Conservation (phyloP, 2,113 vertebrate species). For the Aleadryas rufinucha region DNA sequence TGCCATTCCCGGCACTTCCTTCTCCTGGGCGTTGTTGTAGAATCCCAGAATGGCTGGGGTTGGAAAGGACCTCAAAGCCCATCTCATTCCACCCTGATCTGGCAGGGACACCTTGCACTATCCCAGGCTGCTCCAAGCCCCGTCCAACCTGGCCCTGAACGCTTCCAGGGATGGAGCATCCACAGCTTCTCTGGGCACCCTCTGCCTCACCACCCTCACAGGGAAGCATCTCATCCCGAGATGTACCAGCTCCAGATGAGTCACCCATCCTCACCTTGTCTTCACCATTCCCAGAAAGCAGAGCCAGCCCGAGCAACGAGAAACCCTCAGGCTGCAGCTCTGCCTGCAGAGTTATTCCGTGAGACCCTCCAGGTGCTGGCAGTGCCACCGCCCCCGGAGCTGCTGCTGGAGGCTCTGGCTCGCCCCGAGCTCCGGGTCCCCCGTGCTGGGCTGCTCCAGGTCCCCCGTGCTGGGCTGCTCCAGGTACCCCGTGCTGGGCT, state of each 20-base stretch:
- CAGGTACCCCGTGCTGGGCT: background rate
- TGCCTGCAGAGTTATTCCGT: fast-evolving
- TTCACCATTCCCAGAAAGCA: background rate
- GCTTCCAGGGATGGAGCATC: background rate
- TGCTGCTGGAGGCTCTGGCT: background rate
- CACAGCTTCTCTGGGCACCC: background rate
- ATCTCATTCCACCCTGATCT: background rate
- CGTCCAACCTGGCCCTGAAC: background rate
- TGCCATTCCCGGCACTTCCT: background rate
- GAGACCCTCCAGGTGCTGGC: background rate
- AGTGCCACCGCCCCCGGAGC: background rate
- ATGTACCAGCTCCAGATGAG: background rate
- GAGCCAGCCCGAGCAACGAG: background rate
- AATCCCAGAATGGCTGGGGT: background rate
- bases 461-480: background rate
- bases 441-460: background rate
- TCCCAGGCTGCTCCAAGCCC: background rate
- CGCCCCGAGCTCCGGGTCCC: fast-evolving
- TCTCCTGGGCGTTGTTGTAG: fast-evolving
- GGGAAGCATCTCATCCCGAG: background rate
- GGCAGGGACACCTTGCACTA: background rate
- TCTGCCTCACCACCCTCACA: background rate
- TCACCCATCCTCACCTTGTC: background rate
- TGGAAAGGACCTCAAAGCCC: background rate
- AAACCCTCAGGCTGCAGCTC: background rate